Evolutionary conservation across 1,140 invertebrate genomes (phyloP).

Genomic region (Zaprionus kolodkinae): DNA sequence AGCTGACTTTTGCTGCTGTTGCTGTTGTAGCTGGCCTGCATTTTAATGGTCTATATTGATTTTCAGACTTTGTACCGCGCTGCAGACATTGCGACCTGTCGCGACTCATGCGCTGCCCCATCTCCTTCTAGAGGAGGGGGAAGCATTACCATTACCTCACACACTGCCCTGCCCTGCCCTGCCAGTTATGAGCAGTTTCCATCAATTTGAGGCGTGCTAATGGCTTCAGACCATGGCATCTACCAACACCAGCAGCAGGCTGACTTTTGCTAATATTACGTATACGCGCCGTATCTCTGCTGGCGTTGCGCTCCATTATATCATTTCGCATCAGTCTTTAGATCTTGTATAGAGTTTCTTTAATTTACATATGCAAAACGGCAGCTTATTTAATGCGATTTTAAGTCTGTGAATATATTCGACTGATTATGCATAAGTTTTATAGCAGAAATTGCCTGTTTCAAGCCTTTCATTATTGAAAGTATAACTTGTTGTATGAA

Average conservation of each 20-base stretch:
- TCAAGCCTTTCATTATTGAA: neutral
- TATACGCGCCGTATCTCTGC: conserved; percentile 6
- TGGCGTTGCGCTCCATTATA: neutral
- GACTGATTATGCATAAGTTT: neutral
- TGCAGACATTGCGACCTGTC: conserved; percentile 16
- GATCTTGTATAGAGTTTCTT: neutral
- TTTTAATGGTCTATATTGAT: conserved; percentile 81
- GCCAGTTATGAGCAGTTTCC: conserved; percentile 70
- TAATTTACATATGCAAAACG: neutral
- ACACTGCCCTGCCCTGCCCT: neutral
- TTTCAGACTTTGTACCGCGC: conserved; percentile 55
- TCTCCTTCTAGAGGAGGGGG: neutral
- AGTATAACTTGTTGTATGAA: neutral
- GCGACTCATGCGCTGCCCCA: neutral
- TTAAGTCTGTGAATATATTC: neutral
- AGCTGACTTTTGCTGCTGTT: conserved; percentile 42
- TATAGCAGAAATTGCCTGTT: neutral
- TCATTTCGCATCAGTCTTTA: neutral
- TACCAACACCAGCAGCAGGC: neutral
- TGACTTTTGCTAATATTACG: conserved; percentile 20
- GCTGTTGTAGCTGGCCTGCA: conserved; percentile 47
- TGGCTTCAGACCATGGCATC: conserved; percentile 35
- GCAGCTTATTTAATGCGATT: neutral
- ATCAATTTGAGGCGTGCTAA: conserved; percentile 69
- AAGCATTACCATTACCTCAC: neutral